Base-by-base conservation (phyloP, 1,140 invertebrate genomes). In the Drosophila sucinea region DNA sequence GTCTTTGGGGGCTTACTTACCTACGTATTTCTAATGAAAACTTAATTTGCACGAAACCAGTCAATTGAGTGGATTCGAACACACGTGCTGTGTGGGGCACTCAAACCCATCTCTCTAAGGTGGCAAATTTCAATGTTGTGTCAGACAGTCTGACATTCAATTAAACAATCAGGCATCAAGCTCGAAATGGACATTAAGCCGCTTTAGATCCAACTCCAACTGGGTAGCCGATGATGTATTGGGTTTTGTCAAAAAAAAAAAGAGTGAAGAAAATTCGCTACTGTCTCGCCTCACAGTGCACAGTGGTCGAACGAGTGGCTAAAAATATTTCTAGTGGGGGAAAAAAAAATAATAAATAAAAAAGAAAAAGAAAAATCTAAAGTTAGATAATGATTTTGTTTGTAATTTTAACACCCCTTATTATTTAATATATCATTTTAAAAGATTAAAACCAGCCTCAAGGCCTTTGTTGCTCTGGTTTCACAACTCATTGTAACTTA, bases 121-220 rank as follows among this genome's bases (percentile, higher is more conserved):
- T 33, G 7, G 35, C 44, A 51, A 17, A 44, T 54, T 71, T 27
- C 54, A 41, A 73, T 51, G 11, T 33, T 25, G 35, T 57, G 61
- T 35, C 61, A 7, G 17, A 27, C 27, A 61, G 4, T 61, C 25
- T 47, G 60, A 63, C 40, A 78, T 35, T 74, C 78, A 86, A 86
- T 86, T 86, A 85, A 86, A 86, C 74, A 58, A 81, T 81, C 81
- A 85, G 65, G 51, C 72, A 44, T 66, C 44, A 47, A 51, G 44
- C 44, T 51, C 25, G 58, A 1, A 33, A 64, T 68, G 67, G 73
- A 78, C 73, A 67, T 44, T 69, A 81, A 75, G 73, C 78, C 38
- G 82, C 73, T 81, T 47, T 40, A 30, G 58, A 69, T 35, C 33
- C 41, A 41, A 55, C 56, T 35, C 17, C 32, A 25, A 58, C 56